Conservation (phyloP, 2,888 invertebrate species). For the Noctua pronuba region DNA sequence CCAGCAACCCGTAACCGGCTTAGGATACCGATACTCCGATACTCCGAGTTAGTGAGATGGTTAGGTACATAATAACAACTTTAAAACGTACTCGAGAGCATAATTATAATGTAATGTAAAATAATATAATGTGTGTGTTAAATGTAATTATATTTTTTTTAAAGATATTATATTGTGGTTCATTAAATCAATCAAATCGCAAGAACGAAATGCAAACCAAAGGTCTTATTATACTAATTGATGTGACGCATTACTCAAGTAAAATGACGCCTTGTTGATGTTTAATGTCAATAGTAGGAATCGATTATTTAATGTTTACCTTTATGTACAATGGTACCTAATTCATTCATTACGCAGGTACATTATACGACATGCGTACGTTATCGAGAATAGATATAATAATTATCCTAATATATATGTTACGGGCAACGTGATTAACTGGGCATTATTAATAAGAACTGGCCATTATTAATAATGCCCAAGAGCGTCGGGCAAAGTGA, state of each 20-base stretch:
- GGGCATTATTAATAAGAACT: too few relatives aligned
- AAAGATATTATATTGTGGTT: background rate
- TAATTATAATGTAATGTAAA: too few relatives aligned
- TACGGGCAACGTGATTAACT: too few relatives aligned
- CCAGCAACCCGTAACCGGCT: constrained; percentile 3
- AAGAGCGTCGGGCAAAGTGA: too few relatives aligned
- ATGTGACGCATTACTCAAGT: constrained; percentile 8
- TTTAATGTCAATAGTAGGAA: constrained; percentile 10
- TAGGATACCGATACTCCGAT: too few relatives aligned
- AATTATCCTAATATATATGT: too few relatives aligned
- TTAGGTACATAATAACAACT: background rate
- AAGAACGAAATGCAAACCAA: background rate
- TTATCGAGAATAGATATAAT: background rate
- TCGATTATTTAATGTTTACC: constrained; percentile 13
- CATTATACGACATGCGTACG: too few relatives aligned
- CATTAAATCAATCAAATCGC: background rate
- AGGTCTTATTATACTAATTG: background rate
- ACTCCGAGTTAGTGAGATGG: background rate
- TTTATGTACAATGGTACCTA: background rate
- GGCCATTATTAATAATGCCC: too few relatives aligned
- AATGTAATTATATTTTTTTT: too few relatives aligned
- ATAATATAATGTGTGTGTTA: too few relatives aligned
- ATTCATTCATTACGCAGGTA: constrained; percentile 5
- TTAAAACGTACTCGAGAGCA: background rate
- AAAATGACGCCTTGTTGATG: background rate